Percentiles rank a stretch among this genome's conserved stretches.
Evolutionary conservation across 2,113 vertebrate species (phyloP).

Genomic region (Megaleporinus macrocephalus): DNA sequence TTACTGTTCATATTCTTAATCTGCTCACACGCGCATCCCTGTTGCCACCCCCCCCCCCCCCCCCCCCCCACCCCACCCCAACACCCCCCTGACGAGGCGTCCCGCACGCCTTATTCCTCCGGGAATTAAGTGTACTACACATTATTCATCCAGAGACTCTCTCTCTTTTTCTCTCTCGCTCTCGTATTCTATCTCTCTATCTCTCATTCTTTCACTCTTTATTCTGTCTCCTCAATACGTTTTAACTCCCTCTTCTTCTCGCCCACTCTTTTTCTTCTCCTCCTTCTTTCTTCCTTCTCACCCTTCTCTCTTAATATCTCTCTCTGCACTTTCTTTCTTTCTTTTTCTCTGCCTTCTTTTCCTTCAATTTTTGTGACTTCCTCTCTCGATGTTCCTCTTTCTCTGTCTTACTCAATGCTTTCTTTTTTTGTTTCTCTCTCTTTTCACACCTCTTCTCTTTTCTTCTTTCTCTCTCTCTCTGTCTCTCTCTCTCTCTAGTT

Average conservation of each 20-base stretch:
- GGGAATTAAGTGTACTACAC: conserved; percentile 83
- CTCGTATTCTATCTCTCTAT: not conserved
- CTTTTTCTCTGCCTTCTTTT: not conserved
- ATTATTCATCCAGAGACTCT: conserved; percentile 82
- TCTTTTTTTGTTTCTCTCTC: not conserved
- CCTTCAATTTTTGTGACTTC: not conserved
- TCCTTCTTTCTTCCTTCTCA: no score
- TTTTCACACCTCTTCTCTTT: conserved; percentile 50
- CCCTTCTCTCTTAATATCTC: no score
- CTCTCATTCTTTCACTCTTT: no score
- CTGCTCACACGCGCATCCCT: conserved; percentile 80
- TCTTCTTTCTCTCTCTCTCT: not conserved
- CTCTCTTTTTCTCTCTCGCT: conserved; percentile 48
- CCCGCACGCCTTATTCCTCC: conserved; percentile 73
- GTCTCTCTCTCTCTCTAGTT: not conserved
- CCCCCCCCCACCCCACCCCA: no score
- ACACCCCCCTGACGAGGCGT: conserved; percentile 75
- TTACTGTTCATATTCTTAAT: conserved; percentile 91
- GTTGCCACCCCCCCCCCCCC: no score
- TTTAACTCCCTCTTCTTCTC: no score
- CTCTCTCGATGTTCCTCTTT: conserved; percentile 52
- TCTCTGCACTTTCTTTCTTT: no score
- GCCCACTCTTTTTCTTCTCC: no score
- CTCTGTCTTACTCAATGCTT: no score
- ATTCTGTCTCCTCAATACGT: no score